Base-by-base conservation (phyloP, 1,140 invertebrate genomes). In the Mylabris phalerata region DNA sequence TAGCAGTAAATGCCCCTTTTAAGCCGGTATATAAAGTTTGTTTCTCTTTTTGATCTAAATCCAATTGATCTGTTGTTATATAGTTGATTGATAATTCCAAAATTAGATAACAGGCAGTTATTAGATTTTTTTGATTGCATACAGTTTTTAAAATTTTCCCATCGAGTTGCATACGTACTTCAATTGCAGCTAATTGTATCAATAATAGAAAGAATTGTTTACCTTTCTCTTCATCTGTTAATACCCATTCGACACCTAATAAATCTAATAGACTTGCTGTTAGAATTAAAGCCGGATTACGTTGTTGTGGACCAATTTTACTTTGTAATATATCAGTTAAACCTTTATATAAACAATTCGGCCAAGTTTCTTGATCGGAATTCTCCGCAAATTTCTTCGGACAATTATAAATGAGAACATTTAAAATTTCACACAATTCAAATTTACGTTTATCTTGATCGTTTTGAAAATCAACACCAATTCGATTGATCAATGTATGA, bases 121-220 rank as follows among this genome's bases (percentile, higher is more conserved):
- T 79, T 11, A 95, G 76, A 48, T 92, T 85, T 25, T 82, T 82
- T 75, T 90, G 85, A 27, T 79, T 75, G 67, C 87, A 81, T 5
- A 91, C 85, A 71, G 88, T 79, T 71, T 92, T 89, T 58, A 93
- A 78, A 67, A 83, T 85, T 64, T 87, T 87, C 59, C 92, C 89
- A 71, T 97, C 93, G 43, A 95, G 74, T 66, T 92, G 88, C 90
- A 97, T 95, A 66, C 92, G 82, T 2, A 95, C 85, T 80, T 96
- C 93, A 70, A 97, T 91, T 48, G 90, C 90, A 61, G 87, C 85
- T 13, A 97, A 73, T 73, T 95, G 92, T 51, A 94, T 82, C 2
- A 95, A 73, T 42, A 95, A 74, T 1, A 95, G 75, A 64, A 95
- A 89, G 65, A 94, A 89, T 67, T 87, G 83, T 74, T 87, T 89